Percentiles rank a stretch among this genome's conserved stretches.
These are phyloP conservation scores for Mactromeris polynyma DNA, from an alignment of 2,888 invertebrate genomes.

Conservation along the genomic window DNA sequence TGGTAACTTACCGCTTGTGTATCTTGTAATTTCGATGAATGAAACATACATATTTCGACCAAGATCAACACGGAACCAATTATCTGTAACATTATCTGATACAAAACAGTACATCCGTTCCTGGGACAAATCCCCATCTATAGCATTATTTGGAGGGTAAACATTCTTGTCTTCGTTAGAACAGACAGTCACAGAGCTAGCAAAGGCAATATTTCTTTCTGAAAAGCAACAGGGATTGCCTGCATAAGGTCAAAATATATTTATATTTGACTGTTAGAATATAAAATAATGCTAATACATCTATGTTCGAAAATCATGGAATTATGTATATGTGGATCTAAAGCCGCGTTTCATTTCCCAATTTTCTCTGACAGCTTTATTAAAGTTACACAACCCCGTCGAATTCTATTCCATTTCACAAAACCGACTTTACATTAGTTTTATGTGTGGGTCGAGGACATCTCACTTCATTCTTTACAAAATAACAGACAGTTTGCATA, in stretches of 20 bases:
- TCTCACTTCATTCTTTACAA: too few relatives aligned
- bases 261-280: background rate
- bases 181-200: background rate
- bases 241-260: too few relatives aligned
- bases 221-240: background rate
- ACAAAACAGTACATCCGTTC: background rate
- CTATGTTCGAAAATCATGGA: background rate
- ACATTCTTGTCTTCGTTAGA: background rate
- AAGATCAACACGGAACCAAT: constrained; percentile 1
- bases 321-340: too few relatives aligned
- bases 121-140: background rate
- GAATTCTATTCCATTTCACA: too few relatives aligned
- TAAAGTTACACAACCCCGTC: background rate
- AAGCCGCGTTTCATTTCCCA: too few relatives aligned
- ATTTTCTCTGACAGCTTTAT: background rate
- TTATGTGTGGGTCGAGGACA: too few relatives aligned
- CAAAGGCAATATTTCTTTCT: constrained; percentile 21
- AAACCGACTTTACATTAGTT: too few relatives aligned
- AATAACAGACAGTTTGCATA: too few relatives aligned
- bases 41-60: background rate
- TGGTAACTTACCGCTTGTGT: background rate
- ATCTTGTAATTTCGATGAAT: background rate
- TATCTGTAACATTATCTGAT: background rate
- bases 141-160: background rate
- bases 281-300: background rate